Base-by-base conservation (phyloP, 1,140 invertebrate genomes). In the Psix sp. region DNA sequence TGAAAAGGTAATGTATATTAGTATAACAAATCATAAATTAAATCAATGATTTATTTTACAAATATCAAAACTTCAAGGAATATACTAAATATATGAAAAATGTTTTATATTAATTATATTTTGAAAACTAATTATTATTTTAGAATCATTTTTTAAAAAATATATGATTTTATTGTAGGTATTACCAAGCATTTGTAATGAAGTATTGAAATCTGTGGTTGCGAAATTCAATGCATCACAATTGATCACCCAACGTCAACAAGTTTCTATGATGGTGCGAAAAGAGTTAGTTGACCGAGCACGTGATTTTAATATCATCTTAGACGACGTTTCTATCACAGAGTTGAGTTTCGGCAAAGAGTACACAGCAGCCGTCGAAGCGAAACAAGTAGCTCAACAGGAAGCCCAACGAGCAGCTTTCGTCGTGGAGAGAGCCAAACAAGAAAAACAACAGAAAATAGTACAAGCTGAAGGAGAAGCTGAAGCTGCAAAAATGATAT, bases 161-260 rank as follows among this genome's bases (percentile, higher is more conserved):
- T 24, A 7, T 24, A 24, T 24, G 21, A n/a, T 24, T 4, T 24
- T 24, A 7, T 60, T 52, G 1, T 7, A 86, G 86, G 86, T 95
- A 11, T 88, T 99, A 66, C 98, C 98, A 24, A 99, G 97, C 4
- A 99, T 99, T 87, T 98, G 96, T 85, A 99, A 99, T 89, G 98
- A 99, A 90, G 98, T 99, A 31, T 88, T 99, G 10, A 99, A 99
- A 87, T 97, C 96, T 57, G 98, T 99, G 16, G 98, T 99, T 13
- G 98, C 98, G 3, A 99, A 99, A 88, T 99, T 99, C 83, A 99
- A 99, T 90, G 98, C 98, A 5, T 98, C 97, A 0, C 98, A 99
- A 84, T 87, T 99, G 15, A 99, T 99, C 65, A 99, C 98, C 39
- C 97, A 99, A 86, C 92, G 98, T 87, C 96, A 98, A 79, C 96